Evolutionary conservation across 2,113 vertebrate species (phyloP), one percentile per base, ranked within the genome.

Genomic region (Sturnira hondurensis): DNA sequence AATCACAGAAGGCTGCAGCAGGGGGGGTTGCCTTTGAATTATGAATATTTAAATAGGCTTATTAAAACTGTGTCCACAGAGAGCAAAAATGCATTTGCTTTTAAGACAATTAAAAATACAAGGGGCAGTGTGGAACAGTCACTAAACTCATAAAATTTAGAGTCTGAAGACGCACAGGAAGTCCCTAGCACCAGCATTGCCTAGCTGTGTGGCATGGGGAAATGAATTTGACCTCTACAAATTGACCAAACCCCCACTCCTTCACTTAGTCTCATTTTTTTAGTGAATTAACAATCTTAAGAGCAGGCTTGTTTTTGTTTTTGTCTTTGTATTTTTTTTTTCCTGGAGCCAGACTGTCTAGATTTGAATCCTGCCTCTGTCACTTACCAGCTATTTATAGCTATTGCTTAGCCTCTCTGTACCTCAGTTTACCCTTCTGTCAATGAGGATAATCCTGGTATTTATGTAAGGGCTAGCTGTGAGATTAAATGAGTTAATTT

Each of bases 1-100:
- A 93, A 83, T 83, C 91, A 94, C 74, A 93, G 95, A 91, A 93
- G 74, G 74, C 63, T 54, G 43, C 26, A 12, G 82, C 93, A 38
- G 54, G 91, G 94, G 94, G 95, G 36, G 95, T 92, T 71, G 43
- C 86, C 61, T 74, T 80, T 93, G 91, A 93, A 96, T 96, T 95
- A 97, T 97, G 96, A 97, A 97, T 97, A 97, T 97, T 97, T 97
- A 96, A 97, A 93, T 12, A 56, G 82, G 89, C 96, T 94, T 97
- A 97, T 97, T 97, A 97, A 97, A 97, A 89, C 78, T 5, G 19
- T 82, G 50, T 96, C 97, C 91, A 68, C 56, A 65, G 97, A 97
- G 97, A 95, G 54, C 68, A 86, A 76, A 94, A 95, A 61, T 56
- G 77, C 93, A 94, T 95, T 95, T 96, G 76, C 94, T 94, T 95